These are phyloP conservation scores for Lasioglossum vierecki DNA, from an alignment of 2,888 invertebrate genomes.

Conservation along the genomic window DNA sequence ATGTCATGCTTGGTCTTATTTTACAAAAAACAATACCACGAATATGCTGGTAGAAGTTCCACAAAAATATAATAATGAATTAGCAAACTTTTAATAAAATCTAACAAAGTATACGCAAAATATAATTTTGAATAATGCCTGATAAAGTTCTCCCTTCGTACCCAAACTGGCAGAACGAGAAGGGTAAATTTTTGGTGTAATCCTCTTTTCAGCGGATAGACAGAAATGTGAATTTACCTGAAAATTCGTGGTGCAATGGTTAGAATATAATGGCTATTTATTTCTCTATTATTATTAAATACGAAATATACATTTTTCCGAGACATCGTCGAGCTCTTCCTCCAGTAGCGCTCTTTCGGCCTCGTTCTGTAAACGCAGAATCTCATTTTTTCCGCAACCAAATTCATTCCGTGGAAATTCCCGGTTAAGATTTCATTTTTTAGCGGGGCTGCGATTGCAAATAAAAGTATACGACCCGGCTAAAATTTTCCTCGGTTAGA, in stretches of 20 bases:
- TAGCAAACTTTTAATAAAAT: not conserved
- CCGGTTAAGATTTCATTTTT: constrained; percentile 10
- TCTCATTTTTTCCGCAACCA: not conserved
- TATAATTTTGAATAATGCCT: not conserved
- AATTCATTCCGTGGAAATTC: constrained; percentile 9
- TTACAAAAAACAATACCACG: not conserved
- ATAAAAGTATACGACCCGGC: constrained; percentile 12
- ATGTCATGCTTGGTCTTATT: not conserved
- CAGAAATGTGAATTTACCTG: not conserved
- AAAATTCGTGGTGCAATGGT: not conserved
- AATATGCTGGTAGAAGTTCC: not conserved
- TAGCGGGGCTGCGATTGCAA: not conserved
- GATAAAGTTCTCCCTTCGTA: not conserved
- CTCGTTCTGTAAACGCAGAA: not conserved
- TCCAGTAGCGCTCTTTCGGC: not conserved
- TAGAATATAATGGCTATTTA: not conserved
- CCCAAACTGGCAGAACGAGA: not conserved
- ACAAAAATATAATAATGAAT: not conserved
- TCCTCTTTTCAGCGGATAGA: not conserved
- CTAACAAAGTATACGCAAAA: not conserved
- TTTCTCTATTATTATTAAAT: not conserved
- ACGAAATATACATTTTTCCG: not conserved
- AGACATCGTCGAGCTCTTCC: not conserved
- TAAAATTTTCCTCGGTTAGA: not conserved
- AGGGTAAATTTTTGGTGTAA: not conserved